A percentile compares a stretch with the other conserved stretches of the same genome.
phyloP scores from a whole-genome alignment of 2,113 vertebrate species.

The Eudyptes chrysolophus region DNA sequence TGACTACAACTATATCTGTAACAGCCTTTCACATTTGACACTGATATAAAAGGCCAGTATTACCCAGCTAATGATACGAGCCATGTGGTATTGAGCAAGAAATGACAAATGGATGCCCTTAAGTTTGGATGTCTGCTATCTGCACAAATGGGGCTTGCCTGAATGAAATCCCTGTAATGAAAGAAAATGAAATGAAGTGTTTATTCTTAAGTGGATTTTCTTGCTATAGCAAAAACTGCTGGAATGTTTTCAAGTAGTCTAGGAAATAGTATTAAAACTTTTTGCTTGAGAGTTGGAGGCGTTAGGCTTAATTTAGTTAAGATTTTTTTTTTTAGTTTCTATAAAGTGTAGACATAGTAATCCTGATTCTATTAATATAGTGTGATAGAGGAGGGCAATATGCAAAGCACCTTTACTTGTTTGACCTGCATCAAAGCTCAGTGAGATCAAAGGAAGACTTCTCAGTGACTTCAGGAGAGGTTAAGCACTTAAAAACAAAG shows the following conservation, averaged over 20 bases:
- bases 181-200: not conserved
- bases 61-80: not conserved
- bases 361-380: not conserved
- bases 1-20: not conserved
- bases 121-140: not conserved
- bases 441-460: not conserved
- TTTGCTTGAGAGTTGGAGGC: not conserved
- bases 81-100: not conserved
- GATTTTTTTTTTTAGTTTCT: not conserved
- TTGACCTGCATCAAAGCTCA: not conserved
- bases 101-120: not conserved
- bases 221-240: not conserved
- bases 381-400: not conserved
- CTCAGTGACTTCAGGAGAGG: not conserved
- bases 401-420: not conserved
- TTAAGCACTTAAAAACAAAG: not conserved
- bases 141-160: not conserved
- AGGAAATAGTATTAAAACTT: not conserved
- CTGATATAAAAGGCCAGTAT: not conserved
- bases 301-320: not conserved
- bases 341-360: not conserved
- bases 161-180: not conserved
- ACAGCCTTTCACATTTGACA: too few species aligned
- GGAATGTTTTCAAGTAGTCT: not conserved
- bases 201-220: not conserved